These are phyloP conservation scores for Periophthalmodon schlosseri DNA, from an alignment of 2,113 vertebrate species.

Conservation along the genomic window DNA sequence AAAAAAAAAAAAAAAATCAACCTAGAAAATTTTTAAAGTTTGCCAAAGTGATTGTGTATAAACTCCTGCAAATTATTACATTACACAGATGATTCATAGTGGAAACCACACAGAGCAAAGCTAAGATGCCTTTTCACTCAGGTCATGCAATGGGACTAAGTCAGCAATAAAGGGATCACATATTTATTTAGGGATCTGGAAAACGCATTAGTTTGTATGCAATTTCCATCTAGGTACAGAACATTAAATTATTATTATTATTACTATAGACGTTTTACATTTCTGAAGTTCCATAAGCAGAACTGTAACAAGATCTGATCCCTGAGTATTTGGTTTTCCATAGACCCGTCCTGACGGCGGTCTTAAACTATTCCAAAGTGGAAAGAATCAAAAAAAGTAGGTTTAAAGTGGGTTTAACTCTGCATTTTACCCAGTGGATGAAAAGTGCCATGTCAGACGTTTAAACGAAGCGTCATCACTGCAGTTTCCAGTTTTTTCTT, in stretches of 20 bases:
- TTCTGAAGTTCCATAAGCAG: constrained; percentile 5
- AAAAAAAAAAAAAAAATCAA: too few species aligned
- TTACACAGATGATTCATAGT: too few species aligned
- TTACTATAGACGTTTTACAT: background rate
- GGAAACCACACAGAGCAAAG: too few species aligned
- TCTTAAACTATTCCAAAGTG: constrained; percentile 5
- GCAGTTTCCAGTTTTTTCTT: constrained; percentile 27
- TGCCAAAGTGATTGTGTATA: too few species aligned
- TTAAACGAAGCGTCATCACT: constrained; percentile 1
- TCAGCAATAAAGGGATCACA: background rate
- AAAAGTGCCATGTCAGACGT: constrained; percentile 22
- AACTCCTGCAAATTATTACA: too few species aligned
- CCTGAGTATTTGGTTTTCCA: constrained; percentile 23
- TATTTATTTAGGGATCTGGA: background rate
- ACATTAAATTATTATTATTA: background rate
- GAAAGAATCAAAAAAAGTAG: constrained; percentile 31
- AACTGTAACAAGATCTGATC: constrained; percentile 6
- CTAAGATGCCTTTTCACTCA: background rate
- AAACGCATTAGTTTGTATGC: background rate
- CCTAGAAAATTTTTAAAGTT: too few species aligned
- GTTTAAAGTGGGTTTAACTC: background rate
- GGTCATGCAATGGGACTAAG: background rate
- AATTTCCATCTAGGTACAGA: background rate
- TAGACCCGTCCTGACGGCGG: background rate
- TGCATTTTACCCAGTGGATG: constrained; percentile 17